Base-by-base conservation (phyloP, 2,113 vertebrate genomes). In the Marmota flaviventris region DNA sequence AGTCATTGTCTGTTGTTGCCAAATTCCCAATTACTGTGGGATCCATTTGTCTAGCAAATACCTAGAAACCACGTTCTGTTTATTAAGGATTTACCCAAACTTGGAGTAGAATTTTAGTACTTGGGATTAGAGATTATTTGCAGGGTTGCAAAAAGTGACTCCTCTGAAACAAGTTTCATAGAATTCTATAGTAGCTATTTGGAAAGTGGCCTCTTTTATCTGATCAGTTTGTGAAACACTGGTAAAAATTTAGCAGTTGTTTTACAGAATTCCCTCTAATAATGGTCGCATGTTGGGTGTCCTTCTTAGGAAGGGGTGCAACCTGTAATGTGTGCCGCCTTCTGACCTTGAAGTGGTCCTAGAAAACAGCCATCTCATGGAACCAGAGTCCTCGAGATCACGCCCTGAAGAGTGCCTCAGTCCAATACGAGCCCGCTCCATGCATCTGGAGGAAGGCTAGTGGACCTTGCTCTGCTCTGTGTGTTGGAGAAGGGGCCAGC, bases 381-480 rank as follows among this genome's bases (percentile, higher is more conserved):
- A 67, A 45, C 14, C 17, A n/a, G 58, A 42, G 29, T 61, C 79
- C 73, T 72, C 22, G 8, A 72, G 70, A 70, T 3, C 17, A 12
- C 20, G 8, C 1, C 56, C 63, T 81, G 58, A 92, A 77, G 88
- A 82, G 24, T 48, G 76, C 42, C 72, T 42, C 70, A 2, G 56
- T 42, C 79, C 79, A 48, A 7, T 72, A 32, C 12, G 27, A 51
- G 12, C 13, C 32, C 85, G 73, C 77, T 95, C 65, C 77, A 81
- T 87, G 76, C 78, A 78, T 51, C 37, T 48, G 86, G 85, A 94
- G 85, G 88, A 45, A 89, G 91, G 91, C 89, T 63, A 93, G 94
- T 94, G 94, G 93, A 48, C 78, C 86, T 90, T 85, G 94, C 86
- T 95, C 82, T 91, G 92, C 94, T 89, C 86, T 97, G 89, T 78